Base-by-base conservation (phyloP, 2,888 invertebrate species). In the Allygus modestus region DNA sequence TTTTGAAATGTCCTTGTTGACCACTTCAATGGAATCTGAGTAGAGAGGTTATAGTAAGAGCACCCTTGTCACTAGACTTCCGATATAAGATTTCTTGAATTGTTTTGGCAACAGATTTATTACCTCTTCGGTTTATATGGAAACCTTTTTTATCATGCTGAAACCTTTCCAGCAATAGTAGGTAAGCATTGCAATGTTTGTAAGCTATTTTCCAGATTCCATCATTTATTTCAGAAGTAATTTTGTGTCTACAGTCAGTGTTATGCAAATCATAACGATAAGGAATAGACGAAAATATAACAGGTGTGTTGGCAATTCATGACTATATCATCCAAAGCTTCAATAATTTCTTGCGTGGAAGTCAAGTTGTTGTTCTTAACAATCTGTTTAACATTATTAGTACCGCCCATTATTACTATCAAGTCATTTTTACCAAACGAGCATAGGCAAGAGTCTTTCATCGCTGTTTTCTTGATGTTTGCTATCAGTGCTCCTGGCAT, bases 251-350 rank as follows among this genome's bases (percentile, higher is more conserved):
- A 5, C 20, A 9, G 58, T 58, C 58, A 9, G n/a, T 58, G 58
- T n/a, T 20, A 23, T 58, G 58, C 58, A 58, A 58, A 58, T 58
- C 58, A 17, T 58, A 58, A 20, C 58, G 58, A 15, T 58, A 58
- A n/a, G 23, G 58, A 20, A 58, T 17, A 20, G 17, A 9, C 4
- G 58, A n/a, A n/a, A 58, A 17, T 58, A 58, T 17, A 58, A 58
- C 23, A 23, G 7, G 58, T 58, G 23, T 58, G 5, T 9, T 23
- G 5, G 23, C 7, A 58, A 4, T 58, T 58, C 20, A 20, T 9
- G 17, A 58, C 58, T n/a, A 58, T 9, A 58, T 58, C 17, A 9
- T 58, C 58, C n/a, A 58, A 20, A 58, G 9, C 15, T 58, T 58
- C 23, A 9, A 37, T 65, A 5, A 65, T 65, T 65, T 65, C 31